Evolutionary conservation across 1,140 invertebrate genomes (phyloP).

Genomic region (Tribolium madens): DNA sequence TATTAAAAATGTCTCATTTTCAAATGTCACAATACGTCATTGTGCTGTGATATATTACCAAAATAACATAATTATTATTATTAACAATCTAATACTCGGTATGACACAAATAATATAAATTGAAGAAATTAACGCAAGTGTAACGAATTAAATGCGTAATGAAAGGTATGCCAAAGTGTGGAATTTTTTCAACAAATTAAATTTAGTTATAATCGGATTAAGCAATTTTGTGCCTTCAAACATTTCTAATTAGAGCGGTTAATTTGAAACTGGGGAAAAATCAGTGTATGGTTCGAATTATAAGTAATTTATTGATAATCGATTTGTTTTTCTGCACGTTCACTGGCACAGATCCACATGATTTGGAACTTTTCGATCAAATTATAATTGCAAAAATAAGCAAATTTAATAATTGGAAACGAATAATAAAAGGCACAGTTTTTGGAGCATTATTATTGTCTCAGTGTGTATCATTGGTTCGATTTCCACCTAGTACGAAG

Average conservation of each 20-base stretch:
- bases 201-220: not conserved
- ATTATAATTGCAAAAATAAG: not conserved
- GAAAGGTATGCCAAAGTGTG: not conserved
- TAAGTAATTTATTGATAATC: not conserved
- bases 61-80: not conserved
- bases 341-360: not conserved
- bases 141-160: not conserved
- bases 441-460: not conserved
- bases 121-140: not conserved
- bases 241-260: not conserved
- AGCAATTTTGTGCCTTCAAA: not conserved
- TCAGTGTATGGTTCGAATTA: not conserved
- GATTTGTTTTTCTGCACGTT: not conserved
- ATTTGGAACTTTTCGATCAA: not conserved
- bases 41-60: not conserved
- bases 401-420: not conserved
- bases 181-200: not conserved
- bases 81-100: not conserved
- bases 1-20: not conserved
- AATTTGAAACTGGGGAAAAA: not conserved
- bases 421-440: not conserved
- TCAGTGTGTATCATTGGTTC: not conserved
- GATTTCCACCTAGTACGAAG: not conserved
- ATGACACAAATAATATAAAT: not conserved
- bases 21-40: not conserved